Conservation (phyloP, 2,888 invertebrate genomes). For the Tetragonula carbonaria region DNA sequence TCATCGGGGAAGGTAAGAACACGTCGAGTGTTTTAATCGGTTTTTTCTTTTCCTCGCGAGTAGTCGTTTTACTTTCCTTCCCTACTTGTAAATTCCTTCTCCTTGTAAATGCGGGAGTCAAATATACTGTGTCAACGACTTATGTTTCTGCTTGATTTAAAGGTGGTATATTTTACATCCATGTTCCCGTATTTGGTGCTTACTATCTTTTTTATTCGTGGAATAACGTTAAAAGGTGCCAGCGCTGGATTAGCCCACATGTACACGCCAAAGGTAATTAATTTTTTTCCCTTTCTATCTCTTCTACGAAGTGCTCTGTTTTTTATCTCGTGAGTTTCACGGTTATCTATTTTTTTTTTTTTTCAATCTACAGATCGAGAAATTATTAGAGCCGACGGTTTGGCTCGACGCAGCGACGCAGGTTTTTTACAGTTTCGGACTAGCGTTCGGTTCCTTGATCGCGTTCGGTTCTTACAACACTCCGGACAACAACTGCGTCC, state of each 20-base stretch:
- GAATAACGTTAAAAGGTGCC: slow-evolving; percentile 94
- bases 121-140: slow-evolving; percentile 41
- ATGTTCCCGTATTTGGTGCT: slow-evolving; percentile 97
- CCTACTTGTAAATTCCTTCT: not conserved
- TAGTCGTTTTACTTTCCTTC: not conserved
- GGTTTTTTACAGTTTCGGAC: slow-evolving; percentile 96
- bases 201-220: slow-evolving; percentile 96
- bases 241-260: slow-evolving; percentile 94
- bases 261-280: slow-evolving; percentile 94
- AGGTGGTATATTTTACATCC: slow-evolving; percentile 98
- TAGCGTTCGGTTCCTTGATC: slow-evolving; percentile 97
- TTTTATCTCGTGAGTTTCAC: not conserved
- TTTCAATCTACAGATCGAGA: slow-evolving; percentile 88
- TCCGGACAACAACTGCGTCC: slow-evolving; percentile 96
- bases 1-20: slow-evolving; percentile 94
- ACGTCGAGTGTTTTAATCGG: not conserved
- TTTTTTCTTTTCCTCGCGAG: slow-evolving; percentile 33
- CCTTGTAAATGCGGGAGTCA: slow-evolving; percentile 26
- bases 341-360: too few species aligned
- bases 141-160: slow-evolving; percentile 75
- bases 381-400: slow-evolving; percentile 93
- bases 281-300: not conserved
- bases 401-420: slow-evolving; percentile 99
- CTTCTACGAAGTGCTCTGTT: not conserved
- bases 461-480: slow-evolving; percentile 98